These are phyloP conservation scores for Drosophila arizonae DNA, from an alignment of 1,140 invertebrate genomes.

Conservation along the genomic window DNA sequence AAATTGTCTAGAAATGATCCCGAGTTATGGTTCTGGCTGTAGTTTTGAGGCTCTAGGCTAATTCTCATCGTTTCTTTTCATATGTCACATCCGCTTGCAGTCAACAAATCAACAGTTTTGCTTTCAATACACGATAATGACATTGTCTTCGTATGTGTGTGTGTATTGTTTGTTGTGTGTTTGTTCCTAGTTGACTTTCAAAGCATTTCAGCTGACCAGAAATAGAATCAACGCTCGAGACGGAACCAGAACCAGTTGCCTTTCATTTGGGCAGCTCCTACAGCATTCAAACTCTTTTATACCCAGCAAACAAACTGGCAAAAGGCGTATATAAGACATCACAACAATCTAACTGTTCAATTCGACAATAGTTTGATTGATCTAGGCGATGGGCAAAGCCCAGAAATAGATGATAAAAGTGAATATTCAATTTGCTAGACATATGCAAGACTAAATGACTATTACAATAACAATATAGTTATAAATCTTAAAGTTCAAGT, in stretches of 20 bases:
- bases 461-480: no score
- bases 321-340: not conserved
- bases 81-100: conserved; percentile 52
- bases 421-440: no score
- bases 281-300: conserved; percentile 29
- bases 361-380: no score
- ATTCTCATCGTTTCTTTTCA: conserved; percentile 9
- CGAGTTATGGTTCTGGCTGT: not conserved
- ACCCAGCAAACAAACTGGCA: not conserved
- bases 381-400: no score
- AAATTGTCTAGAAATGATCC: conserved; percentile 47
- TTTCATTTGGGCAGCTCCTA: conserved; percentile 63
- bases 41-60: not conserved
- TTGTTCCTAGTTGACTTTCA: conserved; percentile 41
- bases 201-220: conserved; percentile 34
- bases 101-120: conserved; percentile 38
- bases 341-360: no score
- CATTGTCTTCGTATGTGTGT: conserved; percentile 16
- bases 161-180: conserved; percentile 14
- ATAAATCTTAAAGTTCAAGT: no score
- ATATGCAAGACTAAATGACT: no score
- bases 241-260: conserved; percentile 69
- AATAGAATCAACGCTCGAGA: conserved; percentile 32
- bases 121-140: conserved; percentile 11
- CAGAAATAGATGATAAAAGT: no score